Base-by-base conservation (phyloP, 92 coral and sea anemone genomes). In the Pocillopora grandis region DNA sequence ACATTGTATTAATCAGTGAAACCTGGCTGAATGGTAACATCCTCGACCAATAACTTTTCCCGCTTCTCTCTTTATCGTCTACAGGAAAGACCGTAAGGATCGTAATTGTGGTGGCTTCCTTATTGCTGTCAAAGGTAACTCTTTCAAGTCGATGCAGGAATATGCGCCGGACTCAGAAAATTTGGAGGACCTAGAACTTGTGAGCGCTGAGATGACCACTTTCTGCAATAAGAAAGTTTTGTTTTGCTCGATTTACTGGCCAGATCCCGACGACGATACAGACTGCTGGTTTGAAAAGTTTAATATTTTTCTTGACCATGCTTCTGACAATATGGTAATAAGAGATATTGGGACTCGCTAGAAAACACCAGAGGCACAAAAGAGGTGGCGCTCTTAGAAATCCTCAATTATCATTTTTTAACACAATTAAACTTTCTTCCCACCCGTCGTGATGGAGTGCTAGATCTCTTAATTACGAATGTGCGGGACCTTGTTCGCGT, bases 381-480 rank as follows among this genome's bases (percentile, higher is more conserved):
- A 73, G 89, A 85, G 76, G 79, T 20, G 61, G 87, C 86, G 49
- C 84, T 89, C 72, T 75, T 60, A 15, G 88, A 88, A 83, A 67
- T 79, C 42, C 78, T 88, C 62, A 79, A 81, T 12, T 86, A 84
- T n/a, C n/a, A n/a, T 73, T 68, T 85, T 78, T 78, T 89, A 69
- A 72, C 76, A 67, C 89, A 89, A 55, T 62, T 75, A 58, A 85
- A 72, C 81, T 78, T 75, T 58, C 61, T 64, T 37, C 89, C 92
- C 62, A 89, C 92, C 62, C 66, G 89, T 60, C 83, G 81, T 69
- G 75, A 80, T 52, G 85, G 80, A 35, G 19, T 88, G 71, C 66
- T 88, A 37, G 88, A 88, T 56, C 81, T 81, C 75, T 85, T 89
- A 62, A 75, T 85, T 66, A 89, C 80, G 63, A 89, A 81, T 64